These are phyloP conservation scores for Germaria angustata DNA, from an alignment of 2,888 invertebrate genomes.

Conservation along the genomic window DNA sequence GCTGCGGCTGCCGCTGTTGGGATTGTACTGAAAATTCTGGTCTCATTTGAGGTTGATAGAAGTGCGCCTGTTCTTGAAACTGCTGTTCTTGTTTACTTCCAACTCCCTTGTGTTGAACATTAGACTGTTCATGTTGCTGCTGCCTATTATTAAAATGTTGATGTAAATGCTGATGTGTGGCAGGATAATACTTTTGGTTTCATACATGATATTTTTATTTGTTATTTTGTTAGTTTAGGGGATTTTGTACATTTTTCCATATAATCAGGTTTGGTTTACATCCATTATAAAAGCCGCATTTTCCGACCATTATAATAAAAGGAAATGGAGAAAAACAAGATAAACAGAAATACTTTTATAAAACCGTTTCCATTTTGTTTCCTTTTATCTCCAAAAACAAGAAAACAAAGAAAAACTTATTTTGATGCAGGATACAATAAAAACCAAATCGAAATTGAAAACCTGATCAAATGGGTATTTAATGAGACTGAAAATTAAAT, in stretches of 20 bases:
- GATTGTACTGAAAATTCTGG: constrained; percentile 22
- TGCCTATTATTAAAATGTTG: constrained; percentile 67
- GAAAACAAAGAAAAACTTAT: background rate
- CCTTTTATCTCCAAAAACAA: background rate
- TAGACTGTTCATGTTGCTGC: constrained; percentile 56
- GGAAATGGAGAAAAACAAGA: constrained; percentile 6
- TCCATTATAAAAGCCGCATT: constrained; percentile 58
- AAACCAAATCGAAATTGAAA: constrained; percentile 20
- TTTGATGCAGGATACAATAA: background rate
- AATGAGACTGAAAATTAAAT: constrained; percentile 1
- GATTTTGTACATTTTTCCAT: background rate
- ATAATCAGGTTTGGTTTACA: constrained; percentile 47
- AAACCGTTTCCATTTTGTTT: background rate
- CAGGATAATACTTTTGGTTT: constrained; percentile 72
- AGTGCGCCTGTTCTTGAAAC: constrained; percentile 19
- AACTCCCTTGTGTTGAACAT: constrained; percentile 55
- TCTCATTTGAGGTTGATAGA: constrained; percentile 32
- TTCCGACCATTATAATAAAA: constrained; percentile 40
- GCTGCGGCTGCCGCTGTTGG: constrained; percentile 49
- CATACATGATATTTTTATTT: constrained; percentile 38
- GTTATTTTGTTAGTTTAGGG: constrained; percentile 32
- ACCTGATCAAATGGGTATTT: constrained; percentile 34
- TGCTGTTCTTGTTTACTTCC: constrained; percentile 48
- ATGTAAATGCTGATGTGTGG: constrained; percentile 75
- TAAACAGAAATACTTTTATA: constrained; percentile 2